Base-by-base conservation (phyloP, 2,797 vertebrate genomes). In the Tarsius wallacei region DNA sequence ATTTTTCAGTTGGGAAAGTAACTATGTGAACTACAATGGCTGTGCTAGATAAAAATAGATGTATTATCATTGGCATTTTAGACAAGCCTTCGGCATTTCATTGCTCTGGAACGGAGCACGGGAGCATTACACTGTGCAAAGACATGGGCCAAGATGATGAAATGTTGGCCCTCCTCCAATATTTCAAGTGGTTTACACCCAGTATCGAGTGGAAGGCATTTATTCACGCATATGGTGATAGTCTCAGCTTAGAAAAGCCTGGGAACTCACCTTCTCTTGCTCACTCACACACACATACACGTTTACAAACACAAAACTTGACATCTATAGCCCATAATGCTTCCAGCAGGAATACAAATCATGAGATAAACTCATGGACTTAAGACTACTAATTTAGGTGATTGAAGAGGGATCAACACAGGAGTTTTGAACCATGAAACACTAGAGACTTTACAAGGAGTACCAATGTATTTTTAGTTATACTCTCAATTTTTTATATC, bases 11-110 rank as follows among this genome's bases (percentile, higher is more conserved):
- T 97, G 98, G 98, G 98, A 97, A 98, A 98, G 98, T 90, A 91
- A 94, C 96, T 98, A 76, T 64, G 55, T 98, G 98, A 98, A 98
- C 97, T 97, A 95, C 95, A 90, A 92, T 91, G 94, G 89, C 95
- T 97, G 96, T 0, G 0, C 85, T 73, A 0, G 17, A 66, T 96
- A 98, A 98, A 98, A 98, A 98, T 97, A 98, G 96, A 93, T 94
- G 98, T 94, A 97, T 98, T 98, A 94, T 98, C 95, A 97, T 94
- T 98, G 98, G 97, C 96, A 97, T 98, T 98, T 98, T 96, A 98
- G 91, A 98, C 96, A 98, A 96, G 98, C 95, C 97, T 97, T 98
- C 66, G 83, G 95, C 95, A 93, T 98, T 97, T 97, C 97, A 96
- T 97, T 98, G 84, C 96, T 97, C 96, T 90, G 97, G 95, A 93